Percentiles rank a stretch among this genome's conserved stretches.
These are phyloP conservation scores for Actinia tenebrosa DNA, from an alignment of 64 coral and sea anemone genomes.

Conservation along the genomic window DNA sequence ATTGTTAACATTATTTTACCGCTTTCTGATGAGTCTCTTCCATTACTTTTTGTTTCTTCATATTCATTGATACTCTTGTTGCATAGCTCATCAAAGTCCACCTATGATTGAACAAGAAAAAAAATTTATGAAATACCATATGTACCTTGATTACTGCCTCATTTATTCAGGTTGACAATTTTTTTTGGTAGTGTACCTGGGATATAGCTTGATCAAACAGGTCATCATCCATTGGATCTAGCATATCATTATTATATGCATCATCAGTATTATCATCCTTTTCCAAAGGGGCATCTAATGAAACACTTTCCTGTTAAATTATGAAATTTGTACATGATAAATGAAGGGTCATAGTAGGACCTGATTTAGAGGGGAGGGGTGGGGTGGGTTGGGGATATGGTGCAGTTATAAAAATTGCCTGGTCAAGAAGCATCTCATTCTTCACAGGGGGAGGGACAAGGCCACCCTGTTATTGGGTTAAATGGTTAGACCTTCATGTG, in stretches of 20 bases:
- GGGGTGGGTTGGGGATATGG: too few relatives aligned
- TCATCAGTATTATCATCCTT: not conserved
- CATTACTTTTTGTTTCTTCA: not conserved
- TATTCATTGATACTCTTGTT: constrained; percentile 72
- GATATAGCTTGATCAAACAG: constrained; percentile 45
- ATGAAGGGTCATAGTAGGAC: too few relatives aligned
- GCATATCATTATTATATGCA: constrained; percentile 19
- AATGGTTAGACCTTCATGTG: too few relatives aligned
- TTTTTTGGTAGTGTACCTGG: not conserved
- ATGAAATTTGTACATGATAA: not conserved
- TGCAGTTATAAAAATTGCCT: too few relatives aligned
- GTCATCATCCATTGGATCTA: constrained; percentile 43
- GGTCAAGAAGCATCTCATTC: too few relatives aligned
- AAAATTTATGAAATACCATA: too few relatives aligned
- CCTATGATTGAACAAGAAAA: not conserved
- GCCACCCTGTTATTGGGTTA: too few relatives aligned
- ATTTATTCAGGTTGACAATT: too few relatives aligned
- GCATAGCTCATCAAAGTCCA: constrained; percentile 80
- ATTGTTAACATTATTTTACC: not conserved
- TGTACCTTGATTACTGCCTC: too few relatives aligned
- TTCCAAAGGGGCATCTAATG: not conserved
- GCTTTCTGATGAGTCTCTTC: not conserved
- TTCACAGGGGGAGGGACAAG: too few relatives aligned
- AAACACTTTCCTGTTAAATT: not conserved
- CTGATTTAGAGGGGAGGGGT: too few relatives aligned